These are phyloP conservation scores for Heliconius hermathena DNA, from an alignment of 1,140 invertebrate genomes.

Conservation along the genomic window DNA sequence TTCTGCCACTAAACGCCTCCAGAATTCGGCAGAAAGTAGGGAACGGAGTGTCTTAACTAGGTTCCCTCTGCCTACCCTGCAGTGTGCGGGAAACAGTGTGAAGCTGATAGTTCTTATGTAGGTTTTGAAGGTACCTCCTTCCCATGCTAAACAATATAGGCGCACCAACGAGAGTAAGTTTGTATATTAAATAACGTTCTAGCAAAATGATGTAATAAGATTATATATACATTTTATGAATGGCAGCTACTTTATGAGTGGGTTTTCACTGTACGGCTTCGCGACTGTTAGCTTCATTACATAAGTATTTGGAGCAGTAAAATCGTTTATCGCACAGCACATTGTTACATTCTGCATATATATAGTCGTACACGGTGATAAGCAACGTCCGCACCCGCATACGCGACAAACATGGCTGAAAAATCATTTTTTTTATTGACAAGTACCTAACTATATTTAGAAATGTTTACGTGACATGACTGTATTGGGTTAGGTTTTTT, in stretches of 20 bases:
- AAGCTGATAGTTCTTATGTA: background rate
- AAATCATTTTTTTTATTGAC: background rate
- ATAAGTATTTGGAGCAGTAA: slow-evolving; percentile 64
- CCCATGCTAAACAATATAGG: background rate
- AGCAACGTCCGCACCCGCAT: slow-evolving; percentile 52
- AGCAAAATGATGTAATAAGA: slow-evolving; percentile 19
- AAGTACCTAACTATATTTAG: background rate
- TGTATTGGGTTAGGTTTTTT: too few relatives aligned
- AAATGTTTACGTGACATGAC: background rate
- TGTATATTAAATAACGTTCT: slow-evolving; percentile 2
- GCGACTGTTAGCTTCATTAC: slow-evolving; percentile 49
- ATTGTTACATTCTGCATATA: slow-evolving; percentile 49
- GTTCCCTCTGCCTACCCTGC: too few relatives aligned
- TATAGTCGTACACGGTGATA: slow-evolving; percentile 40
- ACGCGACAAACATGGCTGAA: slow-evolving; percentile 27
- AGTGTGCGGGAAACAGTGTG: too few relatives aligned
- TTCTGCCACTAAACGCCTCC: too few relatives aligned
- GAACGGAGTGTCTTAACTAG: too few relatives aligned
- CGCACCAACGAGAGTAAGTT: background rate
- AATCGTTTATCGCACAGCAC: slow-evolving; percentile 59
- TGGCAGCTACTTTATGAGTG: slow-evolving; percentile 26
- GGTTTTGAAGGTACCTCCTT: background rate
- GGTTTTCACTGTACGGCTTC: slow-evolving; percentile 33
- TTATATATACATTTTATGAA: slow-evolving; percentile 28
- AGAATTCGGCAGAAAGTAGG: too few relatives aligned